Evolutionary conservation across 2,888 invertebrate genomes (phyloP).

Genomic region (Heterodera filipjevi): DNA sequence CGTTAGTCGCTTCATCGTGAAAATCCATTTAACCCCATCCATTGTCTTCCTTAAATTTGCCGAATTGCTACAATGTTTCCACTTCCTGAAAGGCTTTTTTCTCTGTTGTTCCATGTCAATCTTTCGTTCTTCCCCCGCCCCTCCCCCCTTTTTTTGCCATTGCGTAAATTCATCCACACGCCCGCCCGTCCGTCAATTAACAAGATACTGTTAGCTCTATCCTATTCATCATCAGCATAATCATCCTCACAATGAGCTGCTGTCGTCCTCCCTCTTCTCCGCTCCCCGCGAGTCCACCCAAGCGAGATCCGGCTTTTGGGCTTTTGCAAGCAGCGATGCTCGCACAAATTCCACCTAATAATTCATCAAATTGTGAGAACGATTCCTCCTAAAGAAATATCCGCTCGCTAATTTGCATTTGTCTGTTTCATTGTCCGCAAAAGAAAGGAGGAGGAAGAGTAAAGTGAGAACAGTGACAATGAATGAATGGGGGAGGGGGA

Average conservation of each 20-base stretch:
- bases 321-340: not conserved
- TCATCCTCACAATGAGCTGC: not conserved
- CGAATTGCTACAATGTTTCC: too few species aligned
- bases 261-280: not conserved
- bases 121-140: not conserved
- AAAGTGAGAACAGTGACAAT: not conserved
- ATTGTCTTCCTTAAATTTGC: not conserved
- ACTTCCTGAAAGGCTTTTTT: not conserved
- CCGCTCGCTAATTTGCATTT: not conserved
- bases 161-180: not conserved
- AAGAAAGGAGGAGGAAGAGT: not conserved
- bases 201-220: not conserved
- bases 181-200: not conserved
- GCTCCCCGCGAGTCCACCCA: not conserved
- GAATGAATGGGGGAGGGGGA: not conserved
- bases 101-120: not conserved
- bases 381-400: not conserved
- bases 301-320: constrained; percentile 19
- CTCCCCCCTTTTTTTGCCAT: not conserved
- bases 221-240: constrained; percentile 5
- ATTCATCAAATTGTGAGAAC: not conserved
- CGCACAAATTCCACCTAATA: not conserved
- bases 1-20: not conserved
- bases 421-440: constrained; percentile 5
- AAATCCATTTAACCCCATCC: not conserved